phyloP scores from a whole-genome alignment of 2,113 vertebrate genomes.

The Cryptotis parvus region DNA sequence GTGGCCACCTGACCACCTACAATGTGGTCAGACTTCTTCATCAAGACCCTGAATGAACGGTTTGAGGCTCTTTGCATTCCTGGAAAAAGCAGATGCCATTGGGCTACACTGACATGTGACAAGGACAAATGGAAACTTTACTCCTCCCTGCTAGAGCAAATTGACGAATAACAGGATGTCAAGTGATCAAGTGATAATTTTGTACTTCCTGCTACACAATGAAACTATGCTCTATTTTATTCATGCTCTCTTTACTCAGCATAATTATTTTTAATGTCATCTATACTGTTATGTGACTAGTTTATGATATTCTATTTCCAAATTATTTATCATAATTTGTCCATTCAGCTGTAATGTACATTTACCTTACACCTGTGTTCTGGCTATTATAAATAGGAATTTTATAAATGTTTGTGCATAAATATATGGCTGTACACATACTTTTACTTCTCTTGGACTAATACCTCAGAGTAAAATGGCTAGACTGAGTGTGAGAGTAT shows the following conservation, averaged over 20 bases:
- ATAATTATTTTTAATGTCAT: neutral
- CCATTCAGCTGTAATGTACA: neutral
- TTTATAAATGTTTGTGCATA: neutral
- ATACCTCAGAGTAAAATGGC: neutral
- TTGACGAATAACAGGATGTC: too few relatives aligned
- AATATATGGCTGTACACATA: neutral
- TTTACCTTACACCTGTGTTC: neutral
- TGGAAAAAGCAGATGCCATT: too few relatives aligned
- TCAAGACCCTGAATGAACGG: too few relatives aligned
- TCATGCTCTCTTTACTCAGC: neutral
- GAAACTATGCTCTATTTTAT: neutral
- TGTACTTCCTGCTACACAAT: neutral
- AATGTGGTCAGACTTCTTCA: too few relatives aligned
- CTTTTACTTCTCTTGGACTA: conserved; percentile 10
- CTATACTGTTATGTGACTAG: too few relatives aligned
- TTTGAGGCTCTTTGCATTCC: too few relatives aligned
- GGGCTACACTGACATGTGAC: too few relatives aligned
- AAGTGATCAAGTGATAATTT: too few relatives aligned
- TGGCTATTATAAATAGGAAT: neutral
- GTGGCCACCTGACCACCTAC: too few relatives aligned
- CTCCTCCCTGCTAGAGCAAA: too few relatives aligned
- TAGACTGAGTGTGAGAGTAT: neutral
- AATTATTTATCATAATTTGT: neutral
- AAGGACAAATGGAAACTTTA: too few relatives aligned
- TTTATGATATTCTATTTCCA: too few relatives aligned